Conservation (phyloP, 2,113 vertebrate species). For the Fulica atra region DNA sequence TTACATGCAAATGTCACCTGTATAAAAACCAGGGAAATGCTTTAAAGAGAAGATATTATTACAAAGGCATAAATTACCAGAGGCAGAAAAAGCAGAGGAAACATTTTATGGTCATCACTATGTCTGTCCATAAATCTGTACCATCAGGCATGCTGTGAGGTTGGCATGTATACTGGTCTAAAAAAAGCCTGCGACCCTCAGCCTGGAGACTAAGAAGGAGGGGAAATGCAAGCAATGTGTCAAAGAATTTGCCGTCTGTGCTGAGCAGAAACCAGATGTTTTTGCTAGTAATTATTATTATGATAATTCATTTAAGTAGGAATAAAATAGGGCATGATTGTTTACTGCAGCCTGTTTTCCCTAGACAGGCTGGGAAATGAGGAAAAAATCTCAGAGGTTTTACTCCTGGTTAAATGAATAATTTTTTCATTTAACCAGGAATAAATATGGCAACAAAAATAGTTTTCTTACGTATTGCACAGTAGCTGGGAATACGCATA, state of each 20-base stretch:
- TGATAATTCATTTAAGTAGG: constrained; percentile 79
- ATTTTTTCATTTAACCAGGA: constrained; percentile 73
- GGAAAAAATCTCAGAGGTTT: constrained; percentile 74
- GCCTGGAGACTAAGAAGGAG: background rate
- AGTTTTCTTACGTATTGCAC: constrained; percentile 50
- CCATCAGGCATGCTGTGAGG: background rate
- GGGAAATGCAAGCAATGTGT: constrained; percentile 37
- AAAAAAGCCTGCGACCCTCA: constrained; percentile 33
- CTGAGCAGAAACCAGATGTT: constrained; percentile 74
- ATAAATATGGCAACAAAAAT: constrained; percentile 66
- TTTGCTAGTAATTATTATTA: constrained; percentile 77
- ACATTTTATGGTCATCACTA: constrained; percentile 3
- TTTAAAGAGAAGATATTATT: constrained; percentile 7
- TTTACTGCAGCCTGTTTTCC: constrained; percentile 75
- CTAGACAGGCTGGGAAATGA: constrained; percentile 70
- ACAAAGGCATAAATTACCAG: background rate
- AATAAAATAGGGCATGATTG: constrained; percentile 78
- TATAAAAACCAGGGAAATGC: constrained; percentile 34
- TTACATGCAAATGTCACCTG: constrained; percentile 32
- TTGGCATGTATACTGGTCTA: background rate
- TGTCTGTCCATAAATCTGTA: background rate
- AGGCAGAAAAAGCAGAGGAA: background rate
- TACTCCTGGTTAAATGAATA: constrained; percentile 74
- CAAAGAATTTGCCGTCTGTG: constrained; percentile 51
- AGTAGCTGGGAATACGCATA: constrained; percentile 52